Percentiles rank a stretch among this genome's conserved stretches.
phyloP scores from a whole-genome alignment of 2,797 vertebrate species.

The Lepus oiostolus region DNA sequence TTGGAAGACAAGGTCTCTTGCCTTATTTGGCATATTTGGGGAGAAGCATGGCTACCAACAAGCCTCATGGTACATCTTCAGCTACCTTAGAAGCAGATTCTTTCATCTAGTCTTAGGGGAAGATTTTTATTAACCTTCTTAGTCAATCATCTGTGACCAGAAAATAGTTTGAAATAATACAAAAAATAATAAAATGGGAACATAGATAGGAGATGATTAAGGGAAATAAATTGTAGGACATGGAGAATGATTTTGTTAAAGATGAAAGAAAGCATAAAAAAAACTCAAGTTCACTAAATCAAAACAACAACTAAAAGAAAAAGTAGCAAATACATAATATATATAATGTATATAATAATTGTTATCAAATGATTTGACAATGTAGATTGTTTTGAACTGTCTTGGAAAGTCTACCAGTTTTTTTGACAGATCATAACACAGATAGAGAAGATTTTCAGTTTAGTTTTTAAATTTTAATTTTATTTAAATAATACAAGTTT shows the following conservation, averaged over 20 bases:
- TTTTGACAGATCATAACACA: background rate
- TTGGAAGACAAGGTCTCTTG: background rate
- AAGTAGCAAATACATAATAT: background rate
- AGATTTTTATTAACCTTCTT: background rate
- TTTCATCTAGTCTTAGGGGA: background rate
- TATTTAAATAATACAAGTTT: no score
- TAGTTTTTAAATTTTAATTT: background rate
- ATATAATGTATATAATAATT: background rate
- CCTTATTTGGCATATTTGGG: background rate
- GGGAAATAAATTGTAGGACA: background rate
- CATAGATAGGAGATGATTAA: background rate
- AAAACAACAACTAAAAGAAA: background rate
- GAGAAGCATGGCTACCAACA: background rate
- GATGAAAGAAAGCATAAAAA: background rate
- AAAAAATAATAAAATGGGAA: background rate
- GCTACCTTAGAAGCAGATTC: background rate
- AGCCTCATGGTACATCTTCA: background rate
- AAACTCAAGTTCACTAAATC: background rate
- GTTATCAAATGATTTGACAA: background rate
- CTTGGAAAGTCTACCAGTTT: background rate
- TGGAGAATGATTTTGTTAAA: background rate
- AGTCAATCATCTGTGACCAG: background rate
- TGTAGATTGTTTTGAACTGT: background rate
- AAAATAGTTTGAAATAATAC: background rate
- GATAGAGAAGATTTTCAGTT: slow-evolving; percentile 37